Evolutionary conservation across 2,888 invertebrate genomes (phyloP).

Genomic region (Dromius quadrimaculatus): DNA sequence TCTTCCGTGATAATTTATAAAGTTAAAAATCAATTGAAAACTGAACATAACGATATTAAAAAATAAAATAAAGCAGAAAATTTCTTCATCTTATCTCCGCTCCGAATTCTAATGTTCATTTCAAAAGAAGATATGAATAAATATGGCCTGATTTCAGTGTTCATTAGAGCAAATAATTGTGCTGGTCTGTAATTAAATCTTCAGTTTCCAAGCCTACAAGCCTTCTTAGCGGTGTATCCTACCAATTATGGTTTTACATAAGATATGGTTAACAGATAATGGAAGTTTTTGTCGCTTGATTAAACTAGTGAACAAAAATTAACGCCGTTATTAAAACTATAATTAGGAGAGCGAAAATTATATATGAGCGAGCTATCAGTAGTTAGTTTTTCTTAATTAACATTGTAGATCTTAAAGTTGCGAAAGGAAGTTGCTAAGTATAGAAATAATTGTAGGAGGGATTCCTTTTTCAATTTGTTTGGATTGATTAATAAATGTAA

Average conservation of each 20-base stretch:
- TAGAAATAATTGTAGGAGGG: too few species aligned
- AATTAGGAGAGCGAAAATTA: constrained; percentile 36
- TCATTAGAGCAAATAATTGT: constrained; percentile 40
- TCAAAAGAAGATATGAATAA: constrained; percentile 28
- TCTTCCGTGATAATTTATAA: too few species aligned
- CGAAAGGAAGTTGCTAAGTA: background rate
- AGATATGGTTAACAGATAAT: constrained; percentile 28
- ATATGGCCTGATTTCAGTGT: constrained; percentile 22
- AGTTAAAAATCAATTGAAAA: too few species aligned
- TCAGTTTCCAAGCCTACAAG: constrained; percentile 21
- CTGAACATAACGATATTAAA: too few species aligned
- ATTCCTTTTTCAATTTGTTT: too few species aligned
- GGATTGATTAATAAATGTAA: too few species aligned
- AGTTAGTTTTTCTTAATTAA: constrained; percentile 32
- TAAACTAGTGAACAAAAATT: constrained; percentile 30
- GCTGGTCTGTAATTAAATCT: constrained; percentile 27
- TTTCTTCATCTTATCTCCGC: constrained; percentile 1
- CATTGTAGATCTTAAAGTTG: constrained; percentile 2
- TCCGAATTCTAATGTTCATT: background rate
- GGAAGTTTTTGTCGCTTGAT: constrained; percentile 28
- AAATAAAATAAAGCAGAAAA: too few species aligned
- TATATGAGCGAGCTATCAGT: constrained; percentile 1
- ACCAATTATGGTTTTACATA: constrained; percentile 27
- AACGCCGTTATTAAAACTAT: constrained; percentile 31
- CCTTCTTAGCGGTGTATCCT: constrained; percentile 21